phyloP scores from a whole-genome alignment of 2,797 vertebrate species.

The Ctenopoma kingsleyae region DNA sequence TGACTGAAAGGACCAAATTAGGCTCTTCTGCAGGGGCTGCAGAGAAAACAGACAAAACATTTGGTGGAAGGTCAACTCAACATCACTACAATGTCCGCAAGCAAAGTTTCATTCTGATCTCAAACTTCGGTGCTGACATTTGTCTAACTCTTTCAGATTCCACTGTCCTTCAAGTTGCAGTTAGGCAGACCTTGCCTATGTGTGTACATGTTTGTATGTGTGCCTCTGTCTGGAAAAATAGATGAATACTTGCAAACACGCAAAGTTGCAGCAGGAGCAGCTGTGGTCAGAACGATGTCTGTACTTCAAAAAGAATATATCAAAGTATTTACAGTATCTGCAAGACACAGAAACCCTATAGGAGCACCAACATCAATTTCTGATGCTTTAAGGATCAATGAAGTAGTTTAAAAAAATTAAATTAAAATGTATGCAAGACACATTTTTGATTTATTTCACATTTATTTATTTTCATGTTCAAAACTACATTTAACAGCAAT shows the following conservation, averaged over 20 bases:
- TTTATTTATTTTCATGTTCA: background rate
- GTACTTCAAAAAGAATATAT: background rate
- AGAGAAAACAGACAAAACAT: constrained; percentile 47
- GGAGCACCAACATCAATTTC: no score
- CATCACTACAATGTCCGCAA: constrained; percentile 42
- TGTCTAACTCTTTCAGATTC: constrained; percentile 28
- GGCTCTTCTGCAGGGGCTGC: constrained; percentile 59
- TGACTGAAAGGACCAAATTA: constrained; percentile 61
- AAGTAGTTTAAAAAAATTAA: no score
- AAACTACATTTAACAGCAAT: no score
- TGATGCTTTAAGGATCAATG: no score
- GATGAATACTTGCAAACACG: no score
- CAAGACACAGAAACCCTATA: no score
- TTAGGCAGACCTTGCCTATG: background rate
- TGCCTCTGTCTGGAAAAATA: background rate
- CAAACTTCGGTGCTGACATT: constrained; percentile 54
- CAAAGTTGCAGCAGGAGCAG: background rate
- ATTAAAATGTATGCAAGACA: background rate
- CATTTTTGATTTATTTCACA: background rate
- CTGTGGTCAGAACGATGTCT: background rate
- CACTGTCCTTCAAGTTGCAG: constrained; percentile 33
- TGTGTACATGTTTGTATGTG: background rate
- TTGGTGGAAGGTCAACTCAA: constrained; percentile 63
- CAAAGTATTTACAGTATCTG: no score
- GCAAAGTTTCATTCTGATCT: constrained; percentile 53